phyloP scores from a whole-genome alignment of 2,888 invertebrate genomes.

The Campopleginae sp. region DNA sequence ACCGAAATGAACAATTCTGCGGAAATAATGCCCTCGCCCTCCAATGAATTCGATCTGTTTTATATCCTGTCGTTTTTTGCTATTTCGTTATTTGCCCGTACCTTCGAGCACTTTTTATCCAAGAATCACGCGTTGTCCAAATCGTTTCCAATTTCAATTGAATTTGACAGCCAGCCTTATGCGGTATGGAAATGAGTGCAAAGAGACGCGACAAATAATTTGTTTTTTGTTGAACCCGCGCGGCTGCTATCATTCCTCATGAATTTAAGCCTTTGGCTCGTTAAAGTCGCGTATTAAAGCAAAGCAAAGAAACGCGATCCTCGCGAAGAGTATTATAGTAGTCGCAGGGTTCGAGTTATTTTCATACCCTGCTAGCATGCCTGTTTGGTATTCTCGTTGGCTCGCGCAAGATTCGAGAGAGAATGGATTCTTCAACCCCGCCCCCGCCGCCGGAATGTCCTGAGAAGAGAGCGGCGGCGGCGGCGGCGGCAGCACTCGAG shows the following conservation, averaged over 20 bases:
- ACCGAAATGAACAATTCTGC: constrained; percentile 64
- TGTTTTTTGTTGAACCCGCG: constrained; percentile 41
- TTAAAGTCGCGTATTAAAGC: constrained; percentile 79
- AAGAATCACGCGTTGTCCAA: too few relatives aligned
- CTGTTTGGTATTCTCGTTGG: constrained; percentile 17
- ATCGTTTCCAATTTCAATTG: too few relatives aligned
- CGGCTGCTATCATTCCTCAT: constrained; percentile 50
- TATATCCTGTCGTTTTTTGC: not conserved
- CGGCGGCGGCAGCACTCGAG: too few relatives aligned
- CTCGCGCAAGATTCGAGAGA: constrained; percentile 8
- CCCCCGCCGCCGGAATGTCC: constrained; percentile 77
- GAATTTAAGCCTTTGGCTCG: constrained; percentile 78
- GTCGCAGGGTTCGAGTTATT: constrained; percentile 46
- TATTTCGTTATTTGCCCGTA: too few relatives aligned
- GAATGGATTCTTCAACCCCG: constrained; percentile 54
- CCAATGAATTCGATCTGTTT: constrained; percentile 53
- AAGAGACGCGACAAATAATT: too few relatives aligned
- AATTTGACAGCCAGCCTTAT: too few relatives aligned
- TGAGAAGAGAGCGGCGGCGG: constrained; percentile 67
- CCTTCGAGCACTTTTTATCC: too few relatives aligned
- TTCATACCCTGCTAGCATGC: constrained; percentile 30
- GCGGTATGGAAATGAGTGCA: too few relatives aligned
- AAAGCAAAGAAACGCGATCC: constrained; percentile 52
- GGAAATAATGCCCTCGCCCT: constrained; percentile 43
- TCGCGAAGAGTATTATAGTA: constrained; percentile 38